phyloP scores from a whole-genome alignment of 2,113 vertebrate species.

The Glaucidium brasilianum region DNA sequence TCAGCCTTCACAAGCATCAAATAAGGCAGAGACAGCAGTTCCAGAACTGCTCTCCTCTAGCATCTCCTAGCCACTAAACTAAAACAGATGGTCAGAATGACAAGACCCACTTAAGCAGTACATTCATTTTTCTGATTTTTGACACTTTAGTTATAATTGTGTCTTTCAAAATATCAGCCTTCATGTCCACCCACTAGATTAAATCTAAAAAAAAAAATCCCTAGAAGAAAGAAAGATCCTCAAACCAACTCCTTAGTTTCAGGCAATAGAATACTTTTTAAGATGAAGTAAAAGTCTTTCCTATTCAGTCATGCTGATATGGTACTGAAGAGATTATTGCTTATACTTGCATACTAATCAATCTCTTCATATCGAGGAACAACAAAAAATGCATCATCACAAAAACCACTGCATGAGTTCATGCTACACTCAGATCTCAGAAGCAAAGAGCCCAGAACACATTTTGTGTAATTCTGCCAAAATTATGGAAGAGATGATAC shows the following conservation, averaged over 20 bases:
- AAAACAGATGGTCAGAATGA: background rate
- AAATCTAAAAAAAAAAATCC: background rate
- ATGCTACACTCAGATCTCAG: background rate
- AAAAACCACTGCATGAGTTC: background rate
- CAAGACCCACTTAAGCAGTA: background rate
- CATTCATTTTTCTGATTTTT: background rate
- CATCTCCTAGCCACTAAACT: background rate
- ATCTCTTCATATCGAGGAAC: background rate
- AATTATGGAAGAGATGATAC: background rate
- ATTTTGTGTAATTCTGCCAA: background rate
- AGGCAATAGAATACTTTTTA: background rate
- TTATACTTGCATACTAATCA: background rate
- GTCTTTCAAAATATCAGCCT: background rate
- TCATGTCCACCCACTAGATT: background rate
- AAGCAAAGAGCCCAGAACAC: background rate
- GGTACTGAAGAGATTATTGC: background rate
- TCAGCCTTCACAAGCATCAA: background rate
- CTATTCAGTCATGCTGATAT: background rate
- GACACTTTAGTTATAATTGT: background rate
- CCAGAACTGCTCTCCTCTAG: background rate
- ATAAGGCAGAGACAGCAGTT: background rate
- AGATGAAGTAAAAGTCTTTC: background rate
- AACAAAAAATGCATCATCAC: background rate
- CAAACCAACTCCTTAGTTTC: background rate
- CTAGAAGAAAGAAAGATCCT: background rate